A percentile compares a stretch with the other conserved stretches of the same genome.
These are phyloP conservation scores for Numenius arquata DNA, from an alignment of 2,113 vertebrate species.

Conservation along the genomic window DNA sequence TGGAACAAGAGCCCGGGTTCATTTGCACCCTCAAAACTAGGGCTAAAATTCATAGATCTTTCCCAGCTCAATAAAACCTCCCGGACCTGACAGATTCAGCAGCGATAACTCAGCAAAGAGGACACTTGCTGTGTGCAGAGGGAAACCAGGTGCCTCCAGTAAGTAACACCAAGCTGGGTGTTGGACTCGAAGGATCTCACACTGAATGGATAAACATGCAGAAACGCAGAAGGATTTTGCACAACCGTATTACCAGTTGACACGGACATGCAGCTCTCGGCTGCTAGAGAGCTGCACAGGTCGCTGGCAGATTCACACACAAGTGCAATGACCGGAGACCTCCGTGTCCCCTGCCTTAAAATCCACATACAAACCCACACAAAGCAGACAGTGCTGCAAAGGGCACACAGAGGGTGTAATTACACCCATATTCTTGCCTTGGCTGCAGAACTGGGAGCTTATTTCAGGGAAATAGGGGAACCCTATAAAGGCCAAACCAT, in stretches of 20 bases:
- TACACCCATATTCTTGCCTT: neutral
- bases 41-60: constrained; percentile 60
- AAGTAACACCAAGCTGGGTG: neutral
- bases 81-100: constrained; percentile 51
- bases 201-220: neutral
- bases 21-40: constrained; percentile 35
- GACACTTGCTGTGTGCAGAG: neutral
- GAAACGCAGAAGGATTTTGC: neutral
- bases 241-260: neutral
- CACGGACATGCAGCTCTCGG: accelerated
- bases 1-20: neutral
- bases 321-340: neutral
- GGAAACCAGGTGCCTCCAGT: neutral
- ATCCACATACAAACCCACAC: neutral
- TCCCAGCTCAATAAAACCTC: constrained; percentile 57
- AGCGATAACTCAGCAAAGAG: neutral
- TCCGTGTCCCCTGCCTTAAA: neutral
- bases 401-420: neutral
- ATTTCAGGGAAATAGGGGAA: neutral
- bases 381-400: neutral
- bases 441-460: neutral
- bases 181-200: neutral
- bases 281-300: neutral
- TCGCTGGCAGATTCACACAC: neutral
- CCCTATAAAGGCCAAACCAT: neutral